Conservation (phyloP, 2,888 invertebrate species). For the Rhagophthalmus giganteus region DNA sequence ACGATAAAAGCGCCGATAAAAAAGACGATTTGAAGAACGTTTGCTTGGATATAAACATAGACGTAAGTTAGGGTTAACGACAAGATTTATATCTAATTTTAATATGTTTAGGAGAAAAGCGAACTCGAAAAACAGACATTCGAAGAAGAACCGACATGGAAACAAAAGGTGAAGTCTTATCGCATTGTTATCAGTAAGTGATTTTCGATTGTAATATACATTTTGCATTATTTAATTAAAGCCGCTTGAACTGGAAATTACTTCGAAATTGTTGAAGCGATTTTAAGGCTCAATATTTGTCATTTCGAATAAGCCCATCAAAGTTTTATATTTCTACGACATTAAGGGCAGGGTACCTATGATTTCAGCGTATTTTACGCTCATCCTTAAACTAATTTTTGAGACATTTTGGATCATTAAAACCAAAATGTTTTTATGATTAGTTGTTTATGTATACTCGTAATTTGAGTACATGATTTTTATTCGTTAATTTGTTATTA, state of each 20-base stretch:
- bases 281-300: no score
- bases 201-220: background rate
- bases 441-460: no score
- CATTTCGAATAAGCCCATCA: no score
- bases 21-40: constrained; percentile 74
- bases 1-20: constrained; percentile 65
- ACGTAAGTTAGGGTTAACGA: constrained; percentile 20
- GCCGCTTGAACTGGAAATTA: background rate
- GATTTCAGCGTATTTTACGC: no score
- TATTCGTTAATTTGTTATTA: no score
- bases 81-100: background rate
- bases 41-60: constrained; percentile 59
- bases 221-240: background rate
- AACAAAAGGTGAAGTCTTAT: constrained; percentile 66
- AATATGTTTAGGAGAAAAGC: constrained; percentile 54
- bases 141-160: constrained; percentile 57
- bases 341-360: no score
- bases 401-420: no score
- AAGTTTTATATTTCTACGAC: no score
- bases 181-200: constrained; percentile 66
- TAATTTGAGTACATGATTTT: no score
- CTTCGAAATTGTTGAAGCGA: no score
- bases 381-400: no score
- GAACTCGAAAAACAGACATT: constrained; percentile 61
- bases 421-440: no score